Evolutionary conservation across 2,888 invertebrate species (phyloP).

Genomic region (Allophyes oxyacanthae): DNA sequence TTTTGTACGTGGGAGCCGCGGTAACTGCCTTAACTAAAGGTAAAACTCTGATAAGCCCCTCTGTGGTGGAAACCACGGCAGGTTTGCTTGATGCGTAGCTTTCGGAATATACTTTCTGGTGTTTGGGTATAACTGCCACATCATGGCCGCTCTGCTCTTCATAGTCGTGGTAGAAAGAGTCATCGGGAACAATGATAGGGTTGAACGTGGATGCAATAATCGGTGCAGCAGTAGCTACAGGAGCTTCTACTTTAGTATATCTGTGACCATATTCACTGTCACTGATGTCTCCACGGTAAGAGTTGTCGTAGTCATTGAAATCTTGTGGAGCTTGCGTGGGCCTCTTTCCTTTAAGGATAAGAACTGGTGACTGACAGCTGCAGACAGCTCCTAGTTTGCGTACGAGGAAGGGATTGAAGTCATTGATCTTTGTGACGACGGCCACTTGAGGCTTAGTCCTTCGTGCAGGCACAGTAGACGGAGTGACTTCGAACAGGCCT

Average conservation of each 20-base stretch:
- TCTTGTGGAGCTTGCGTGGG: constrained; percentile 73
- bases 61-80: constrained; percentile 68
- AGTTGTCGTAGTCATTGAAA: constrained; percentile 70
- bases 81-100: constrained; percentile 76
- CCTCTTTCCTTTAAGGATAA: constrained; percentile 85
- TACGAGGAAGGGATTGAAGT: constrained; percentile 92
- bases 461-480: constrained; percentile 68
- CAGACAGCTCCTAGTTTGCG: constrained; percentile 93
- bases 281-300: constrained; percentile 71
- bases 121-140: constrained; percentile 69
- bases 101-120: constrained; percentile 64
- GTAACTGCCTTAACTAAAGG: constrained; percentile 80
- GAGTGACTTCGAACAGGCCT: constrained; percentile 79
- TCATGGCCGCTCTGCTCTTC: constrained; percentile 72
- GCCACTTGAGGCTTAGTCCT: constrained; percentile 86
- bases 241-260: constrained; percentile 62
- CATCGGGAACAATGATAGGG: constrained; percentile 86
- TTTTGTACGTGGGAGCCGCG: constrained; percentile 81
- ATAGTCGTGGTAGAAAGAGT: constrained; percentile 84
- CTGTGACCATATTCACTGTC: constrained; percentile 70
- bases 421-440: constrained; percentile 92
- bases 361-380: constrained; percentile 90
- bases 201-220: constrained; percentile 79
- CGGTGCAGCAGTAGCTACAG: constrained; percentile 67
- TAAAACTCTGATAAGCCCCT: constrained; percentile 72